Percentiles rank a stretch among this genome's conserved stretches.
Conservation (phyloP, 1,140 invertebrate genomes). For the Cepaea nemoralis region DNA sequence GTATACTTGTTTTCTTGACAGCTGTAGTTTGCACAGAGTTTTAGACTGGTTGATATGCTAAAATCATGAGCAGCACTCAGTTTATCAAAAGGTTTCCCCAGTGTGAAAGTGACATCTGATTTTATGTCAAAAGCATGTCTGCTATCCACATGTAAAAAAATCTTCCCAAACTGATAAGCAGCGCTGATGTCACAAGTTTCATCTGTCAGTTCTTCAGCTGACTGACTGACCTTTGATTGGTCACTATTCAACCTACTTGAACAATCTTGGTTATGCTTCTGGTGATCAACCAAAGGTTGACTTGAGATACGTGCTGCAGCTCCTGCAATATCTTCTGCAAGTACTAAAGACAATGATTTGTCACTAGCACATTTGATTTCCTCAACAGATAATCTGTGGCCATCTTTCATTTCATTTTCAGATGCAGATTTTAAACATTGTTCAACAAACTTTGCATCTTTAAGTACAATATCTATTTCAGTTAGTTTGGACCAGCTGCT, state of each 20-base stretch:
- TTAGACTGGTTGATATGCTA: background rate
- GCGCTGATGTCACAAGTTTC: background rate
- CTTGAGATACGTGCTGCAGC: too few relatives aligned
- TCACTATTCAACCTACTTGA: too few relatives aligned
- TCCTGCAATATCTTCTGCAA: too few relatives aligned
- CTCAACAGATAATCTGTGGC: background rate
- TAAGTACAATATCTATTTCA: background rate
- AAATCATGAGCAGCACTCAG: slow-evolving; percentile 16
- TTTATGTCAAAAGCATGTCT: background rate
- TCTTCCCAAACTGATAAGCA: slow-evolving; percentile 14
- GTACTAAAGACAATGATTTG: background rate
- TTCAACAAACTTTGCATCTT: slow-evolving; percentile 1
- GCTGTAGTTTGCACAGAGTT: background rate
- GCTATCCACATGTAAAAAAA: background rate
- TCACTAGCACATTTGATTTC: background rate
- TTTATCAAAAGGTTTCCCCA: slow-evolving; percentile 28
- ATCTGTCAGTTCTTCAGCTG: background rate
- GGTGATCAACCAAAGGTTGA: too few relatives aligned
- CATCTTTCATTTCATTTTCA: background rate
- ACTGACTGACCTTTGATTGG: too few relatives aligned
- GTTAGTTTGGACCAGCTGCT: background rate
- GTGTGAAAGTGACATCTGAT: background rate
- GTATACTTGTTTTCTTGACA: background rate
- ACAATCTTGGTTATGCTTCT: too few relatives aligned
- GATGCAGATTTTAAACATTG: background rate